phyloP scores from a whole-genome alignment of 64 coral and sea anemone species.

The Stichodactyla helianthus region DNA sequence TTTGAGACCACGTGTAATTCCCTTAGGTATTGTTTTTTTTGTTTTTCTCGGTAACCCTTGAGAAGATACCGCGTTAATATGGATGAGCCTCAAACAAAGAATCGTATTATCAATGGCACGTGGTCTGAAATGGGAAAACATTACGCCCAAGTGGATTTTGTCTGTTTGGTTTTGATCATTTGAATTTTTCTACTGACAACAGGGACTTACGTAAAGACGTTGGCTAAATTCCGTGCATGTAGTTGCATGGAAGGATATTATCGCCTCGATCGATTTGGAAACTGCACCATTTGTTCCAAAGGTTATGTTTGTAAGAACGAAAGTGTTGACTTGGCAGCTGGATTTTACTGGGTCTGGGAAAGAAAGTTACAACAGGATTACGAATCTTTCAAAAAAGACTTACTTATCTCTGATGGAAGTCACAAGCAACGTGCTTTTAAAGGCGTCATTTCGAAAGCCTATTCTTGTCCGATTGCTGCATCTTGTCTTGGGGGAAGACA shows the following conservation, averaged over 20 bases:
- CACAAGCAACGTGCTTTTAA: neutral
- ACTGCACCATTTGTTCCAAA: neutral
- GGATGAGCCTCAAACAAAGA: too few species aligned
- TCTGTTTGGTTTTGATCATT: neutral
- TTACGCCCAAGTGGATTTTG: too few species aligned
- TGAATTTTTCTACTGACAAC: neutral
- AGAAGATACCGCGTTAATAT: too few species aligned
- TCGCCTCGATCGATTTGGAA: constrained; percentile 27
- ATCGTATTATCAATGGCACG: too few species aligned
- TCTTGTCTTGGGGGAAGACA: constrained; percentile 31
- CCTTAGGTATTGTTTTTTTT: too few species aligned
- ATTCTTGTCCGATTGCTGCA: constrained; percentile 2
- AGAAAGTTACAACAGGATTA: neutral
- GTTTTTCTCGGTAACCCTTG: too few species aligned
- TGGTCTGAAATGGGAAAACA: too few species aligned
- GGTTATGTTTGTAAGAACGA: constrained; percentile 19
- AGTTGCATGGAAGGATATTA: constrained; percentile 4
- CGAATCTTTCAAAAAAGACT: neutral
- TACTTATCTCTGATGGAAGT: neutral
- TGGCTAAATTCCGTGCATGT: constrained; percentile 31
- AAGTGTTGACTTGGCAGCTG: neutral
- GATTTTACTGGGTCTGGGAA: constrained; percentile 33
- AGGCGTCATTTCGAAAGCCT: neutral
- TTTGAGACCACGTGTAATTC: too few species aligned
- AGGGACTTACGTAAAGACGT: neutral